These are phyloP conservation scores for Spea multiplicata DNA, from an alignment of 2,113 vertebrate species.

Conservation along the genomic window DNA sequence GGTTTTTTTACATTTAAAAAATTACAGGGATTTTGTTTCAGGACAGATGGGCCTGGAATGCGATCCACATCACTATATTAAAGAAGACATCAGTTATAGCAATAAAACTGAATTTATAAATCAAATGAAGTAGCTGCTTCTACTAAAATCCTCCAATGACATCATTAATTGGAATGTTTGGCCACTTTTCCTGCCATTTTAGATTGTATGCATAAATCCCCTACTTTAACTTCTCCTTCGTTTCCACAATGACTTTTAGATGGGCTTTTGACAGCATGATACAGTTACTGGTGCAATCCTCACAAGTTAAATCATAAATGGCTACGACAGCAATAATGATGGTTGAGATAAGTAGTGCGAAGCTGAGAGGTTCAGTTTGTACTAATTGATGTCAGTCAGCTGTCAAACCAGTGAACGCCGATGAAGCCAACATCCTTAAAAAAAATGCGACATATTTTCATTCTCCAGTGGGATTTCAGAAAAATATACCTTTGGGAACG, in stretches of 20 bases:
- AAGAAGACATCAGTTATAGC: constrained; percentile 18
- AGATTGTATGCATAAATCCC: neutral
- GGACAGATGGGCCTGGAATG: constrained; percentile 24
- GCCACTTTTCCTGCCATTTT: neutral
- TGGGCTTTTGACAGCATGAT: constrained; percentile 14
- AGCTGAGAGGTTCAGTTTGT: neutral
- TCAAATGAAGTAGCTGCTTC: neutral
- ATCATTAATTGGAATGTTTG: constrained; percentile 12
- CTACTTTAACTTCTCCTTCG: neutral
- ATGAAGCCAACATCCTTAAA: neutral
- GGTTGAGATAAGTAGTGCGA: constrained; percentile 12
- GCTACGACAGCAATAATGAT: constrained; percentile 8
- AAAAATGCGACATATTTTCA: neutral
- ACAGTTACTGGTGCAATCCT: constrained; percentile 14
- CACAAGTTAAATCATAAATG: constrained; percentile 24
- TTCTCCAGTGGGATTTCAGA: neutral
- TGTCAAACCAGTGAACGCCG: constrained; percentile 15
- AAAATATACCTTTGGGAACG: neutral
- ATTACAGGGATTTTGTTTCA: too few species aligned
- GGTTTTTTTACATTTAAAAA: too few species aligned
- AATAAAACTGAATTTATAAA: constrained; percentile 29
- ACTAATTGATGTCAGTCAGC: constrained; percentile 42
- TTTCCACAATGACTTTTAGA: constrained; percentile 31
- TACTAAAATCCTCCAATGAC: constrained; percentile 9
- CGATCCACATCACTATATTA: constrained; percentile 23